phyloP scores from a whole-genome alignment of 92 coral and sea anemone species.

The Heteractis magnifica region DNA sequence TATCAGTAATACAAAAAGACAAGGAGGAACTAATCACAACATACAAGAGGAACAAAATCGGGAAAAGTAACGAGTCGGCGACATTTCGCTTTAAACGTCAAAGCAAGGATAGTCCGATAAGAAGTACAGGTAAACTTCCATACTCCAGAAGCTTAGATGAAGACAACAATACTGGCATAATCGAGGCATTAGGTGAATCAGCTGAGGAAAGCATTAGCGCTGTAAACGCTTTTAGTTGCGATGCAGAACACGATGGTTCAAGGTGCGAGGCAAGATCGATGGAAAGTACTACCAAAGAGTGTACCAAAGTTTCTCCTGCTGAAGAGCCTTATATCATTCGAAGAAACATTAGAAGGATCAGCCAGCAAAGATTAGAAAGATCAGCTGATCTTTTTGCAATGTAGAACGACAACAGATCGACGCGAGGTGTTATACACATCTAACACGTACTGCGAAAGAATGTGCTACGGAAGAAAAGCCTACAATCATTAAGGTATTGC shows the following conservation, averaged over 20 bases:
- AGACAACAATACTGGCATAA: neutral
- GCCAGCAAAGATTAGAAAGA: neutral
- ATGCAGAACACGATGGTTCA: neutral
- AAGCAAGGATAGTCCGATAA: neutral
- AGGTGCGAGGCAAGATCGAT: neutral
- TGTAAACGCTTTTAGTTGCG: neutral
- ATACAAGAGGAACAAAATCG: neutral
- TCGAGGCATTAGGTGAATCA: neutral
- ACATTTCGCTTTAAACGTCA: neutral
- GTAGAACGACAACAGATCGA: neutral
- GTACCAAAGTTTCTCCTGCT: neutral
- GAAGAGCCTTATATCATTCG: neutral
- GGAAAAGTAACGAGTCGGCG: neutral
- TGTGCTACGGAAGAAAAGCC: neutral
- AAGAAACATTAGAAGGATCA: neutral
- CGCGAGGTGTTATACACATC: neutral
- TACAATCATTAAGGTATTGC: neutral
- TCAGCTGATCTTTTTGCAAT: neutral
- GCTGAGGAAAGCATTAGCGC: neutral
- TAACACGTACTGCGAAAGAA: neutral
- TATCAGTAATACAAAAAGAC: neutral
- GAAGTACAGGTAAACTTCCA: neutral
- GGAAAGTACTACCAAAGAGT: neutral
- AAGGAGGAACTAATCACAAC: neutral
- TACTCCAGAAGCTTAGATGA: conserved; percentile 6